Evolutionary conservation across 1,140 invertebrate genomes (phyloP), one percentile per base, ranked within the genome.

Genomic region (Achatina immaculata): DNA sequence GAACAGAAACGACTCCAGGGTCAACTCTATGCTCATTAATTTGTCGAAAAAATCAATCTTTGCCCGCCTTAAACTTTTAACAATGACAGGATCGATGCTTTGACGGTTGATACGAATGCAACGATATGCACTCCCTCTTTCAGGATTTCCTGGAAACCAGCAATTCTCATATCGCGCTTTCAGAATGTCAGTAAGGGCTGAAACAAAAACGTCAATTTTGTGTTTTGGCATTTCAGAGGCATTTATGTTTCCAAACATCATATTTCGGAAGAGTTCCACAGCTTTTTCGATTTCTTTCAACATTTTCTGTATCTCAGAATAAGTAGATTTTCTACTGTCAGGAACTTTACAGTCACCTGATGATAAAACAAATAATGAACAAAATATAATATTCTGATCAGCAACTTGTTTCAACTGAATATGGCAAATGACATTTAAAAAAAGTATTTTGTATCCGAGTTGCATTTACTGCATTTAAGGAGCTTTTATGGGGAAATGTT

Each of bases 241-340:
- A 51, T 80, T 80, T 62, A 48, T 68, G 6, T 58, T 78, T 19
- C 76, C 76, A 72, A 80, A 72, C 55, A 45, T 68, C 40, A 80
- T 80, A 55, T 48, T 80, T 45, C 72, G 78, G 78, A 80, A 80
- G 1, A n/a, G 51, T 9, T 80, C 78, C 78, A 80, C 78, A 38
- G 78, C 78, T 43, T 71, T 55, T 6, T 69, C 36, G 40, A 80
- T 72, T 72, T 80, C 78, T 31, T 80, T 80, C 28, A 9, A 4
- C 77, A 79, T 79, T 11, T 58, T 58, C n/a, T 2, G 6, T 6
- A 31, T 0, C 31, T 62, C 1, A 62, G 28, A 3, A 6, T 62
- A 31, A n/a, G n/a, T n/a, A n/a, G n/a, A n/a, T n/a, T n/a, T n/a
- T n/a, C n/a, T n/a, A n/a, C n/a, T n/a, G n/a, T n/a, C n/a, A n/a